These are phyloP conservation scores for Agrilus planipennis DNA, from an alignment of 1,140 invertebrate species.

Conservation along the genomic window DNA sequence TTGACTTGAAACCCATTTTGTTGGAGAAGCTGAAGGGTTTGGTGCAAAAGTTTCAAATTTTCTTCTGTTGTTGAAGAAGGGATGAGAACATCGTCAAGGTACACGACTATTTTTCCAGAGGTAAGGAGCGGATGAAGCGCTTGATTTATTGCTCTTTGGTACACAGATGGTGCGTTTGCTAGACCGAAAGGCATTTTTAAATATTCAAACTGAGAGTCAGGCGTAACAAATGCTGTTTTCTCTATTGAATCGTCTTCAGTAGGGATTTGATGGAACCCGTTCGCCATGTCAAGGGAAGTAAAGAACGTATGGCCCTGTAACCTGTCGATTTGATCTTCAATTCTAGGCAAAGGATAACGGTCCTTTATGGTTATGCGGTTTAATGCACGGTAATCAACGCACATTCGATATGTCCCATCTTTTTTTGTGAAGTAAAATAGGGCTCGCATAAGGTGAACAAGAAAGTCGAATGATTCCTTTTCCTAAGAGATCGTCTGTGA, in stretches of 20 bases:
- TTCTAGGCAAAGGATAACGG: slow-evolving; percentile 27
- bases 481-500: slow-evolving; percentile 7
- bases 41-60: neutral
- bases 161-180: slow-evolving; percentile 25
- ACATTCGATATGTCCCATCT: slow-evolving; percentile 24
- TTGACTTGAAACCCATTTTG: too few relatives aligned
- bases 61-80: neutral
- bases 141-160: slow-evolving; percentile 1
- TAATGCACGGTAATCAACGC: slow-evolving; percentile 29
- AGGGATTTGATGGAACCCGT: slow-evolving; percentile 17
- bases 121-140: too few relatives aligned
- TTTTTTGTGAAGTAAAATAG: slow-evolving; percentile 28
- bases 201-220: slow-evolving; percentile 33
- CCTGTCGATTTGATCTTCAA: slow-evolving; percentile 23
- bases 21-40: too few relatives aligned
- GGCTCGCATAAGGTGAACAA: slow-evolving; percentile 23
- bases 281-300: slow-evolving; percentile 16
- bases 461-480: slow-evolving; percentile 14
- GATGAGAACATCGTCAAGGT: too few relatives aligned
- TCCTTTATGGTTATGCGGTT: slow-evolving; percentile 29
- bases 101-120: too few relatives aligned
- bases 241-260: slow-evolving; percentile 25
- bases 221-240: slow-evolving; percentile 31
- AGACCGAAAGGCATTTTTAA: slow-evolving; percentile 35
- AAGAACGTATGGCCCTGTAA: slow-evolving; percentile 18